phyloP scores from a whole-genome alignment of 2,113 vertebrate genomes.

The Syngnathus typhle region DNA sequence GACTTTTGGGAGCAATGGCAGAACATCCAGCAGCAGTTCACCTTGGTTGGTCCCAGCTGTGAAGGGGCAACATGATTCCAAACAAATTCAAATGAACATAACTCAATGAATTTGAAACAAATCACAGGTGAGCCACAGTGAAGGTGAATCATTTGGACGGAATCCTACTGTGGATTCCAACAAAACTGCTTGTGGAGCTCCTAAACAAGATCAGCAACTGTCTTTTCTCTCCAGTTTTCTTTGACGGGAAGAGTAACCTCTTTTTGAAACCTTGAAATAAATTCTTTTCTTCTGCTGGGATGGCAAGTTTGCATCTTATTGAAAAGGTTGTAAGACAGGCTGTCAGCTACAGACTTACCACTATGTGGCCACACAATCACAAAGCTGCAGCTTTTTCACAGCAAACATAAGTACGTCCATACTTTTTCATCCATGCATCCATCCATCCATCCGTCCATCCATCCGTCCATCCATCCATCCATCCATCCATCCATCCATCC shows the following conservation, averaged over 20 bases:
- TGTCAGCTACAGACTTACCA: slow-evolving; percentile 14
- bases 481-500: neutral
- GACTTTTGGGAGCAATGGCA: neutral
- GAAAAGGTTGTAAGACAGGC: slow-evolving; percentile 20
- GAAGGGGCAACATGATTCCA: neutral
- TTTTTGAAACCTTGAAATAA: neutral
- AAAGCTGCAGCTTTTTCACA: slow-evolving; percentile 27
- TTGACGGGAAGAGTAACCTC: neutral
- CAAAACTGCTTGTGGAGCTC: too few relatives aligned
- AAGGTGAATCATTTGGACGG: neutral
- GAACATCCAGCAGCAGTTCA: neutral
- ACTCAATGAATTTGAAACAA: neutral
- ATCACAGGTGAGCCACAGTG: neutral
- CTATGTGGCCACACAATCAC: neutral
- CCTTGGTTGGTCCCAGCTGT: neutral
- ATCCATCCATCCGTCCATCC: too few relatives aligned
- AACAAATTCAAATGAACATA: neutral
- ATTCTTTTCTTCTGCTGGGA: slow-evolving; percentile 3
- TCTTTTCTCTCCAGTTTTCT: neutral
- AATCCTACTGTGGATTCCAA: too few relatives aligned
- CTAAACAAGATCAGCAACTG: neutral
- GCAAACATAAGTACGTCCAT: slow-evolving; percentile 27
- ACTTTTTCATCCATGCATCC: neutral
- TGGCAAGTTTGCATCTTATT: slow-evolving; percentile 29
- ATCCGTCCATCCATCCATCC: neutral